A percentile compares a stretch with the other conserved stretches of the same genome.
Evolutionary conservation across 2,888 invertebrate genomes (phyloP).

Genomic region (Melieria crassipennis): DNA sequence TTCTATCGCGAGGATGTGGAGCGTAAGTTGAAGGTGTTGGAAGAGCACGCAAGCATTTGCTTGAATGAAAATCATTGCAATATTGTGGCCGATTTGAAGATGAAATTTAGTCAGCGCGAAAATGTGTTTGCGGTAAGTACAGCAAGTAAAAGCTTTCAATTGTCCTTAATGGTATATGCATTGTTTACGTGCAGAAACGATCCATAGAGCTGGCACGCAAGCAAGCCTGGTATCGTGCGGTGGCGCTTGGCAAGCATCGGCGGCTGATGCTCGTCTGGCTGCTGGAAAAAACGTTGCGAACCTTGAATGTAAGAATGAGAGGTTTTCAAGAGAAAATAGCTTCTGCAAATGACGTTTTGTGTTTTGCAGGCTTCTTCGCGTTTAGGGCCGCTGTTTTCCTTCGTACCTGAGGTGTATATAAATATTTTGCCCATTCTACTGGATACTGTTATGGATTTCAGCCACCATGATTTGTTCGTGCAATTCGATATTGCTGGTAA

Average conservation of each 20-base stretch:
- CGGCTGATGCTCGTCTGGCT: constrained; percentile 68
- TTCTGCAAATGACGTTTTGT: not conserved
- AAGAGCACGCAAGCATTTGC: constrained; percentile 55
- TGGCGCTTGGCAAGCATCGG: constrained; percentile 70
- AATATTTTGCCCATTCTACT: constrained; percentile 67
- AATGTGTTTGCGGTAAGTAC: constrained; percentile 61
- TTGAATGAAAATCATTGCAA: constrained; percentile 58
- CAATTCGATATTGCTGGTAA: constrained; percentile 58
- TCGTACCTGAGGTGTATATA: constrained; percentile 76
- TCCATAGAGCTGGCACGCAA: constrained; percentile 72
- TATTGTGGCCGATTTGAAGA: constrained; percentile 57
- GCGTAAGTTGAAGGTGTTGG: constrained; percentile 55
- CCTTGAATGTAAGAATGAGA: constrained; percentile 53
- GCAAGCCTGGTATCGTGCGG: constrained; percentile 74
- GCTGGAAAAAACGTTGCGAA: constrained; percentile 68
- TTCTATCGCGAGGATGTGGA: constrained; percentile 61
- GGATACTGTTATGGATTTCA: constrained; percentile 65
- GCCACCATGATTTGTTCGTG: constrained; percentile 60
- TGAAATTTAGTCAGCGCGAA: constrained; percentile 61
- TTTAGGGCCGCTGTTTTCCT: constrained; percentile 71
- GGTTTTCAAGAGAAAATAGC: not conserved
- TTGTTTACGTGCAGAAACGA: constrained; percentile 54
- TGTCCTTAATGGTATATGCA: not conserved
- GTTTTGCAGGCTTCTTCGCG: constrained; percentile 68
- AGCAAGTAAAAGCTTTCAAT: not conserved